Conservation (phyloP, 2,797 vertebrate genomes). For the Mormyrops attenuatus region DNA sequence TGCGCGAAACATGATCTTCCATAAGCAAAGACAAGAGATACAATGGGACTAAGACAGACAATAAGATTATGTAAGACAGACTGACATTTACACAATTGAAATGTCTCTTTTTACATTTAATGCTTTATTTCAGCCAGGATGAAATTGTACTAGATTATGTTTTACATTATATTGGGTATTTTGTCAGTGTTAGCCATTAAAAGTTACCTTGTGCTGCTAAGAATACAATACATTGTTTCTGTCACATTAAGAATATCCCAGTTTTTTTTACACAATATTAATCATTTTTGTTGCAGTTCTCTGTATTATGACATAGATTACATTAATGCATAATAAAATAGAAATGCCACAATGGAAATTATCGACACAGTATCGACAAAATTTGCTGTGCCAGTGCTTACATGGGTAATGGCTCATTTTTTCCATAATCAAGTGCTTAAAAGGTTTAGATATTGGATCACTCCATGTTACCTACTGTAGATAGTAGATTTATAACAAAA, state of each 20-base stretch:
- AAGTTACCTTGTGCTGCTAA: neutral
- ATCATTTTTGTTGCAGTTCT: neutral
- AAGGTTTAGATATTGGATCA: neutral
- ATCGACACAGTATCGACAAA: neutral
- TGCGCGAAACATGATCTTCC: neutral
- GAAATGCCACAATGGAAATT: neutral
- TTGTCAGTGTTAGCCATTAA: neutral
- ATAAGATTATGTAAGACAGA: neutral
- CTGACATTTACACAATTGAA: neutral
- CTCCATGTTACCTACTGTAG: neutral
- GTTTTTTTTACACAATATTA: neutral
- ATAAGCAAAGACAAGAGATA: neutral
- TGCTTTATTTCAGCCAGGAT: neutral
- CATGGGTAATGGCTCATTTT: neutral
- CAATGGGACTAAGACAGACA: neutral
- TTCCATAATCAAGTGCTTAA: neutral
- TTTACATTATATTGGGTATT: neutral
- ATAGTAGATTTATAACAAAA: slow-evolving; percentile 5
- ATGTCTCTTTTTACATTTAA: slow-evolving; percentile 5
- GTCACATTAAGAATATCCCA: neutral
- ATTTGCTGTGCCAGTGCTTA: neutral
- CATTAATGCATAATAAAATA: neutral
- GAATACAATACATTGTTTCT: neutral
- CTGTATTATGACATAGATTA: neutral
- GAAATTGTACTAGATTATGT: neutral